These are phyloP conservation scores for Clarias laeviceps DNA, from an alignment of 2,797 vertebrate genomes.

Conservation along the genomic window DNA sequence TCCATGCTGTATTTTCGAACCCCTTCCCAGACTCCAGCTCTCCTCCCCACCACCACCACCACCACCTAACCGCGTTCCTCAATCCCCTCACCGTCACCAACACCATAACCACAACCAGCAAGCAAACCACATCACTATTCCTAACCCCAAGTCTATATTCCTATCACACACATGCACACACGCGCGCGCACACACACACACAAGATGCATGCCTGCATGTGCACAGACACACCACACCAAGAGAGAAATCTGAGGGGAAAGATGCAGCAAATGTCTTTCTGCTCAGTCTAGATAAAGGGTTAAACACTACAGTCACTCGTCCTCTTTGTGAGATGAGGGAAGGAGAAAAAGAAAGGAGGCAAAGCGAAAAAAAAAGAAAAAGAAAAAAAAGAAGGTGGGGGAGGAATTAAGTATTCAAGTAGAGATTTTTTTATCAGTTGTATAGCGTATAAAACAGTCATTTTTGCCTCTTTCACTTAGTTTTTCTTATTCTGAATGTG, in stretches of 20 bases:
- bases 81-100: constrained; percentile 31
- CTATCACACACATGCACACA: constrained; percentile 24
- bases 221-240: constrained; percentile 44
- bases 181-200: constrained; percentile 23
- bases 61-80: constrained; percentile 25
- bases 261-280: constrained; percentile 91
- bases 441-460: constrained; percentile 85
- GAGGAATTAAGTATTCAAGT: constrained; percentile 91
- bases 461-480: constrained; percentile 83
- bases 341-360: constrained; percentile 45
- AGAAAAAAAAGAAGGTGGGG: constrained; percentile 23
- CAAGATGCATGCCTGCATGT: constrained; percentile 18
- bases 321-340: constrained; percentile 77
- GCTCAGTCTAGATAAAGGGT: constrained; percentile 98
- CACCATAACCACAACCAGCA: constrained; percentile 40
- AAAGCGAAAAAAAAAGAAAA: constrained; percentile 4
- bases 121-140: constrained; percentile 61
- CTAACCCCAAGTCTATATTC: constrained; percentile 37
- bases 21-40: constrained; percentile 41
- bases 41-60: constrained; percentile 20
- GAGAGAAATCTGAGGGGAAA: constrained; percentile 79
- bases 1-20: constrained; percentile 83
- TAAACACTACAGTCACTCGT: constrained; percentile 94
- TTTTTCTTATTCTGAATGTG: constrained; percentile 82
- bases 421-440: constrained; percentile 92